Percentiles rank a stretch among this genome's conserved stretches.
These are phyloP conservation scores for Synodontis membranacea DNA, from an alignment of 2,113 vertebrate species.

Conservation along the genomic window DNA sequence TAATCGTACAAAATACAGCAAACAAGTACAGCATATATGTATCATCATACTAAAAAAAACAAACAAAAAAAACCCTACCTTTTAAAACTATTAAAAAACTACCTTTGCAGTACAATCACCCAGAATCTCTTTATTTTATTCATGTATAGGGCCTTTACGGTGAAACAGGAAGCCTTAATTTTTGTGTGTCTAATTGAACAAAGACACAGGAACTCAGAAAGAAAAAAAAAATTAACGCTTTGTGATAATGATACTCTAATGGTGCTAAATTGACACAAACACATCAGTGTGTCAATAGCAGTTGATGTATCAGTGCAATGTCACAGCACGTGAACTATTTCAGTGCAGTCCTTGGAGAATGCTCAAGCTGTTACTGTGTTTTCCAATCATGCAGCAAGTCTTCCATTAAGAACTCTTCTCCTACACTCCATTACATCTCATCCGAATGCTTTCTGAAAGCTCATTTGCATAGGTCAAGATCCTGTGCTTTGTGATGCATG, in stretches of 20 bases:
- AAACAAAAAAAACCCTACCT: too few relatives aligned
- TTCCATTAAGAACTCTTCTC: constrained; percentile 39
- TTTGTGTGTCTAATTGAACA: background rate
- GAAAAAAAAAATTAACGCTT: background rate
- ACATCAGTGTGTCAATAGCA: constrained; percentile 20
- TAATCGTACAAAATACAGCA: background rate
- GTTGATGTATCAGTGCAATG: background rate
- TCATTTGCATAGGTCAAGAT: constrained; percentile 53
- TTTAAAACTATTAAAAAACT: too few relatives aligned
- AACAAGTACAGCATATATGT: too few relatives aligned
- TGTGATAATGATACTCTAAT: constrained; percentile 12
- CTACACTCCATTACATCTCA: constrained; percentile 34
- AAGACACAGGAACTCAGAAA: background rate
- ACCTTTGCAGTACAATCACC: background rate
- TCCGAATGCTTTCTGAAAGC: constrained; percentile 36
- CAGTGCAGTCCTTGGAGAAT: constrained; percentile 15
- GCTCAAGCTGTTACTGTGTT: constrained; percentile 22
- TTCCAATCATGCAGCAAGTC: constrained; percentile 34
- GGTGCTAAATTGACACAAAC: background rate
- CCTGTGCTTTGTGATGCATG: constrained; percentile 37
- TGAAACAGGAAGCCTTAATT: background rate
- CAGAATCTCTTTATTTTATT: background rate
- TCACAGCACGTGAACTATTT: background rate
- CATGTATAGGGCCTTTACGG: background rate
- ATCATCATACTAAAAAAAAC: too few relatives aligned